phyloP scores from a whole-genome alignment of 2,888 invertebrate species.

The Drosophila peninsularis region DNA sequence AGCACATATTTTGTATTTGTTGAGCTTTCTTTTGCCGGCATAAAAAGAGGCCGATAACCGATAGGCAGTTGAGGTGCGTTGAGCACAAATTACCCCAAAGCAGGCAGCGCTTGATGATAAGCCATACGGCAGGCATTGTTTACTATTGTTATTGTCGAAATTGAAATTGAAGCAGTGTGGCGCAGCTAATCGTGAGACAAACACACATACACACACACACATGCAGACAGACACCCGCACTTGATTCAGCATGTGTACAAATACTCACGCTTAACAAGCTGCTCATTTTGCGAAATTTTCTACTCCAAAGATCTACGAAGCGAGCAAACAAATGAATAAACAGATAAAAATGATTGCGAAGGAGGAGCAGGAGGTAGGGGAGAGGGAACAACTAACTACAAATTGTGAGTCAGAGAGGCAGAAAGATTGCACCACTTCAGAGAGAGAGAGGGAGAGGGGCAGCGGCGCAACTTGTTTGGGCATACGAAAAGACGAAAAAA shows the following conservation, averaged over 20 bases:
- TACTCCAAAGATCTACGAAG: constrained; percentile 53
- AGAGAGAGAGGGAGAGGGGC: background rate
- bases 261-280: constrained; percentile 31
- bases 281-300: constrained; percentile 59
- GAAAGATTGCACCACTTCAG: constrained; percentile 8
- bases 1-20: background rate
- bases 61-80: constrained; percentile 15
- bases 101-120: constrained; percentile 9
- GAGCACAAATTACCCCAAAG: background rate
- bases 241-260: constrained; percentile 9
- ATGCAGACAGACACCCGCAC: background rate
- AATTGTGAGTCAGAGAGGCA: constrained; percentile 59
- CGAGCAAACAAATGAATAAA: constrained; percentile 51
- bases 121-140: constrained; percentile 23
- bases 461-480: constrained; percentile 40
- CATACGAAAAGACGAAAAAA: constrained; percentile 25
- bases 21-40: background rate
- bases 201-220: background rate
- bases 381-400: constrained; percentile 7
- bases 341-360: constrained; percentile 57
- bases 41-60: constrained; percentile 20
- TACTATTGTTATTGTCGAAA: constrained; percentile 11
- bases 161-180: constrained; percentile 40
- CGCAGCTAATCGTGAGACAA: constrained; percentile 50
- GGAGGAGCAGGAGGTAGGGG: background rate